phyloP scores from a whole-genome alignment of 1,140 invertebrate species.

The Coptotermes formosanus region DNA sequence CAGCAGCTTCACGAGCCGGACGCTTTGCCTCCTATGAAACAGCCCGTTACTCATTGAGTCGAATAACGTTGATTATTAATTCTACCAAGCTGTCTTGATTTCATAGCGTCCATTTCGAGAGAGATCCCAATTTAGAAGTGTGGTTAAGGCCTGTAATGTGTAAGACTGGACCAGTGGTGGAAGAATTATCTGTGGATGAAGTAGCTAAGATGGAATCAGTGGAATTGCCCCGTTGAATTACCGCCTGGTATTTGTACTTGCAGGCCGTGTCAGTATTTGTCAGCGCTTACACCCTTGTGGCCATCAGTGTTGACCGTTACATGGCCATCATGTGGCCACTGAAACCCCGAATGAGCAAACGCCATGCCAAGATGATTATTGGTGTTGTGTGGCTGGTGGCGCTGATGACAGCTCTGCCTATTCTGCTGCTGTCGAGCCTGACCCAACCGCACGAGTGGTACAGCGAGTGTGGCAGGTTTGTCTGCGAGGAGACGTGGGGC shows the following conservation, averaged over 20 bases:
- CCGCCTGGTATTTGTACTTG: neutral
- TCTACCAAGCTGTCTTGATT: no score
- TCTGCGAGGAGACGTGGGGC: conserved; percentile 43
- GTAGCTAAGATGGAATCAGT: no score
- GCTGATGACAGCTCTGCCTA: conserved; percentile 75
- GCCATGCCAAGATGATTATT: conserved; percentile 70
- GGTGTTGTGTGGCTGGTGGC: conserved; percentile 75
- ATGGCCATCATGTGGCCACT: conserved; percentile 87
- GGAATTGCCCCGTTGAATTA: no score
- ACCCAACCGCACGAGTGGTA: conserved; percentile 58
- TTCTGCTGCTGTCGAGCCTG: conserved; percentile 66
- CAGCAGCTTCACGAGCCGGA: no score
- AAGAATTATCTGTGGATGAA: no score
- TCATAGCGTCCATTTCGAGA: no score
- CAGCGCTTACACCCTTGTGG: conserved; percentile 80
- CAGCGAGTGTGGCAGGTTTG: conserved; percentile 61
- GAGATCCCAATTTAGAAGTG: no score
- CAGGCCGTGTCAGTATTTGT: conserved; percentile 80
- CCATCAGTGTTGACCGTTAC: conserved; percentile 83
- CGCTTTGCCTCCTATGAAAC: no score
- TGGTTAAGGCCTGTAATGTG: no score
- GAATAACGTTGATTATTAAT: no score
- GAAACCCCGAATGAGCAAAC: conserved; percentile 72
- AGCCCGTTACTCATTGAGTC: no score
- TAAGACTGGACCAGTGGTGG: no score